A percentile compares a stretch with the other conserved stretches of the same genome.
phyloP scores from a whole-genome alignment of 53 echinoderm and acorn worm genomes.

The Arbacia lixula region DNA sequence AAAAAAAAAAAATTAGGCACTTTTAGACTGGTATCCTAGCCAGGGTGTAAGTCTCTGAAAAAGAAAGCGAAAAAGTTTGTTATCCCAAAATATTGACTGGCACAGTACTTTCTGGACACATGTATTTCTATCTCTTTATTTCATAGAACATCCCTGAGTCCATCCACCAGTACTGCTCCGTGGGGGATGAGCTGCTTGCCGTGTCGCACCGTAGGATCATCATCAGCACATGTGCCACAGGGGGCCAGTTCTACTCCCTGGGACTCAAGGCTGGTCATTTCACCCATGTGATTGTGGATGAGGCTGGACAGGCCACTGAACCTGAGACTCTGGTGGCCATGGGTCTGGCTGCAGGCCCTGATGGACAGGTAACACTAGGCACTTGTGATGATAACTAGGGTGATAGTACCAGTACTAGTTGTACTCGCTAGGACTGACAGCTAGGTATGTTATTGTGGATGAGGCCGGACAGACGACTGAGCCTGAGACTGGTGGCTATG shows the following conservation, averaged over 20 bases:
- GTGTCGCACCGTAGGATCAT: constrained; percentile 84
- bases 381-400: too few relatives aligned
- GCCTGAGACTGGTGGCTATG: constrained; percentile 84
- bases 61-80: too few relatives aligned
- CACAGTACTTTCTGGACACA: too few relatives aligned
- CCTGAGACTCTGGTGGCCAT: constrained; percentile 84
- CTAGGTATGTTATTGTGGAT: constrained; percentile 90
- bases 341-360: constrained; percentile 77
- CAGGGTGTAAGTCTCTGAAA: too few relatives aligned
- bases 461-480: constrained; percentile 97
- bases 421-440: constrained; percentile 82
- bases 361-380: constrained; percentile 97
- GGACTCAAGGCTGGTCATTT: constrained; percentile 90
- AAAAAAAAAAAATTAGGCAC: background rate
- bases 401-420: too few relatives aligned
- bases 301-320: constrained; percentile 95
- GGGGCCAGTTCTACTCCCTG: constrained; percentile 83
- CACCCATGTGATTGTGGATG: constrained; percentile 93
- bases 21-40: too few relatives aligned
- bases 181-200: constrained; percentile 72
- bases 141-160: constrained; percentile 73
- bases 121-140: background rate
- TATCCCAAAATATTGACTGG: too few relatives aligned
- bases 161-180: constrained; percentile 77
- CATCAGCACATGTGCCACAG: constrained; percentile 81